These are phyloP conservation scores for Spinus olivaceus DNA, from an alignment of 2,797 vertebrate genomes.

Conservation along the genomic window DNA sequence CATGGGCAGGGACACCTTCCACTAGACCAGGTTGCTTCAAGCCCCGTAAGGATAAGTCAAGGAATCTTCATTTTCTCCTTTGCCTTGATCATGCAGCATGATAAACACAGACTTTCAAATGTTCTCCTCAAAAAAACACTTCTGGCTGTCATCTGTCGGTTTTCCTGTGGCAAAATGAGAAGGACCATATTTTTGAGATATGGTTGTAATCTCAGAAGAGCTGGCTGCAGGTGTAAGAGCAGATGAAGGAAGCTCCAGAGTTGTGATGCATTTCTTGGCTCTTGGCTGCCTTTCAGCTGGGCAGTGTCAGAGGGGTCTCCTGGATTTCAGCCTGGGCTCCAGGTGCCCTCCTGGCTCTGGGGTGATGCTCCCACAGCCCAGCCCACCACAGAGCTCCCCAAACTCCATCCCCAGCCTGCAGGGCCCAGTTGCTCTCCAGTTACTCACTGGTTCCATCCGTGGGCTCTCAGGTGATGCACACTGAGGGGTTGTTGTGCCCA, in stretches of 20 bases:
- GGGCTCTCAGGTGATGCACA: background rate
- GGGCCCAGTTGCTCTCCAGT: background rate
- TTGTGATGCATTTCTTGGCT: background rate
- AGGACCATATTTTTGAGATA: background rate
- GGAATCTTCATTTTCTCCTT: background rate
- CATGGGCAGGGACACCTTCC: background rate
- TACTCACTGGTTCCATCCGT: background rate
- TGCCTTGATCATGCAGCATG: background rate
- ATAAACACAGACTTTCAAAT: background rate
- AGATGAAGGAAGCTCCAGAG: background rate
- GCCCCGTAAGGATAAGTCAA: accelerated
- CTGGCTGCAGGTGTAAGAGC: background rate
- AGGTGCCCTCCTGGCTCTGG: background rate
- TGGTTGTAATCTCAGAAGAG: accelerated
- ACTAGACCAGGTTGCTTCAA: background rate
- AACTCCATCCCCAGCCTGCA: background rate
- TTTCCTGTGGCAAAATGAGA: background rate
- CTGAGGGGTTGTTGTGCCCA: background rate
- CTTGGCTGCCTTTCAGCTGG: background rate
- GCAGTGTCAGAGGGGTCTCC: background rate
- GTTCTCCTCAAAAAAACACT: background rate
- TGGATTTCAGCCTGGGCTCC: background rate
- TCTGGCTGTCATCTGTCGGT: background rate
- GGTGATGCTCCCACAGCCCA: background rate
- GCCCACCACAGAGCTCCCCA: background rate